Evolutionary conservation across 2,888 invertebrate species (phyloP).

Genomic region (Synergus laeviventris): DNA sequence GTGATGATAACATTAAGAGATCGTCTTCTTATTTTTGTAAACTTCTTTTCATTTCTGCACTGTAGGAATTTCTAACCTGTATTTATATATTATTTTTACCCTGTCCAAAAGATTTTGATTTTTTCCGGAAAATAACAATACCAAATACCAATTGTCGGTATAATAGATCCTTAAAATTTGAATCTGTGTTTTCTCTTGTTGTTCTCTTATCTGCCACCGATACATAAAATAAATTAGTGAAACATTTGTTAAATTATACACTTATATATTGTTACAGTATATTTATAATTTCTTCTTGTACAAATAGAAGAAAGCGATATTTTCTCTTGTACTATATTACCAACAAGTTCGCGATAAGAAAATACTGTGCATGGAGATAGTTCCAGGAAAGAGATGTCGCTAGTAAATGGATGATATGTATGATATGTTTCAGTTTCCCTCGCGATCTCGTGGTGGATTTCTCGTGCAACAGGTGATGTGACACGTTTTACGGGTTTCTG

Average conservation of each 20-base stretch:
- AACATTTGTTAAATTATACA: not conserved
- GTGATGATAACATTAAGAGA: slow-evolving; percentile 11
- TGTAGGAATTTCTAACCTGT: not conserved
- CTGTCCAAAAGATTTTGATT: no score
- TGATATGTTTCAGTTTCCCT: slow-evolving; percentile 37
- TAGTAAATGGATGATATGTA: not conserved
- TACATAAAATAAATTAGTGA: not conserved
- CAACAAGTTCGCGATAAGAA: not conserved
- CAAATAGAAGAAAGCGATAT: not conserved
- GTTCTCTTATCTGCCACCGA: not conserved
- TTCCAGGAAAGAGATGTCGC: slow-evolving; percentile 34
- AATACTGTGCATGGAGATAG: not conserved
- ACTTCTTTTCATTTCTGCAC: not conserved
- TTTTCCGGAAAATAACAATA: no score
- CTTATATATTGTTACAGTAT: not conserved
- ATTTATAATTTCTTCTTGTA: not conserved
- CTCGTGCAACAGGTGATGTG: slow-evolving; percentile 36
- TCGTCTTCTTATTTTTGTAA: not conserved
- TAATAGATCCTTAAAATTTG: not conserved
- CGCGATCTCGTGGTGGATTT: slow-evolving; percentile 35
- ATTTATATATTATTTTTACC: no score
- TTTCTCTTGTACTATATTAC: not conserved
- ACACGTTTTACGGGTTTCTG: not conserved
- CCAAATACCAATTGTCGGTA: not conserved
- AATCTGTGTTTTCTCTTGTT: not conserved